Conservation (phyloP, 1,140 invertebrate species). For the Aricia agestis region DNA sequence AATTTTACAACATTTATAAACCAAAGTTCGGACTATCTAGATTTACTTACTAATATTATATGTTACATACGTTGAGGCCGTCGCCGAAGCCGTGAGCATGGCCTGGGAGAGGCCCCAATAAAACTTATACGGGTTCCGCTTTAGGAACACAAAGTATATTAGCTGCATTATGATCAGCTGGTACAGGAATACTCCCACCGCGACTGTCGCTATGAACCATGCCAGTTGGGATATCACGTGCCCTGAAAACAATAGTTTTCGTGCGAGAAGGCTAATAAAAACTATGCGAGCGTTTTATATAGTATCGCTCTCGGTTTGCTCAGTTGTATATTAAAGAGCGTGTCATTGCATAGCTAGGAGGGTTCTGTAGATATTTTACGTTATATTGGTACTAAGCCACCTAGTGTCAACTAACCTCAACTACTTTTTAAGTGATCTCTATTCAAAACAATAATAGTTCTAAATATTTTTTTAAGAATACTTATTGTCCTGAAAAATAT, state of each 20-base stretch:
- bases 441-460: too few species aligned
- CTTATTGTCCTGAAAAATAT: too few species aligned
- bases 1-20: not conserved
- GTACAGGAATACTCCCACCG: slow-evolving; percentile 90
- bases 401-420: too few species aligned
- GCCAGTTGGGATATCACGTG: slow-evolving; percentile 89
- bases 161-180: slow-evolving; percentile 89
- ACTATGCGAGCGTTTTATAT: too few species aligned
- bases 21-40: slow-evolving; percentile 6
- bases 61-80: slow-evolving; percentile 88
- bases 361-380: too few species aligned
- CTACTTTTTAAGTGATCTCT: too few species aligned
- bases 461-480: too few species aligned
- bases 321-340: too few species aligned
- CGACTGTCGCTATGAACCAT: slow-evolving; percentile 92
- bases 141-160: slow-evolving; percentile 89
- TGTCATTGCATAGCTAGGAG: too few species aligned
- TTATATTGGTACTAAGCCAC: too few species aligned
- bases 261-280: not conserved
- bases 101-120: slow-evolving; percentile 89
- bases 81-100: slow-evolving; percentile 93
- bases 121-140: slow-evolving; percentile 93
- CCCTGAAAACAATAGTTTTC: slow-evolving; percentile 50
- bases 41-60: slow-evolving; percentile 18
- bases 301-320: too few species aligned